Conservation (phyloP, 92 coral and sea anemone genomes). For the Porites evermanni region DNA sequence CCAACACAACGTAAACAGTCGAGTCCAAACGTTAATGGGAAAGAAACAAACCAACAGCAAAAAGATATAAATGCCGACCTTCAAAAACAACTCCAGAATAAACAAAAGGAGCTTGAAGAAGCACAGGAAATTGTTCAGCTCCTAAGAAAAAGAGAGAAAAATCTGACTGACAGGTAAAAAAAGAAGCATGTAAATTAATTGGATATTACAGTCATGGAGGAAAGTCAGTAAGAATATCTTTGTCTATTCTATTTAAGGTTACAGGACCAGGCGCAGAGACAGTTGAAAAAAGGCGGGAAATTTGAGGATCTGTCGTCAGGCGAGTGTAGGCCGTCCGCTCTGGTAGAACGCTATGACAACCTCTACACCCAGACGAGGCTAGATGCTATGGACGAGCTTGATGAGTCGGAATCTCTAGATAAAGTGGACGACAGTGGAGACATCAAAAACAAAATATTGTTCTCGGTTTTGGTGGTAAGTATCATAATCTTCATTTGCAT, state of each 20-base stretch:
- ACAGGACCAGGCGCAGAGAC: conserved; percentile 94
- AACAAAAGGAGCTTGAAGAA: conserved; percentile 79
- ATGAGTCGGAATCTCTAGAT: conserved; percentile 72
- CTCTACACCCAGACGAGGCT: conserved; percentile 89
- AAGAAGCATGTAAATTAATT: not conserved
- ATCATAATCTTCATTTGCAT: too few relatives aligned
- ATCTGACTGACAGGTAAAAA: conserved; percentile 81
- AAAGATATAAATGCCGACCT: conserved; percentile 38
- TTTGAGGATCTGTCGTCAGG: conserved; percentile 85
- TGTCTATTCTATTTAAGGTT: conserved; percentile 49
- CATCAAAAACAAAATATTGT: conserved; percentile 87
- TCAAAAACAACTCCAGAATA: conserved; percentile 64
- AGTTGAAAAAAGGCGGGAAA: conserved; percentile 91
- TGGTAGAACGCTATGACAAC: conserved; percentile 86
- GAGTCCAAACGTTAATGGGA: not conserved
- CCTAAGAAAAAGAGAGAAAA: conserved; percentile 76
- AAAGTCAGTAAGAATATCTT: not conserved
- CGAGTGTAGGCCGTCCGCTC: conserved; percentile 79
- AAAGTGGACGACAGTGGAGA: conserved; percentile 77
- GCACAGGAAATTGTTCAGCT: conserved; percentile 76
- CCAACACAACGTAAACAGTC: conserved; percentile 33
- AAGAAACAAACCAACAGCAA: not conserved
- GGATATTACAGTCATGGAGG: not conserved
- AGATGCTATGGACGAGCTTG: conserved; percentile 92
- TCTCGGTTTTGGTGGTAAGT: conserved; percentile 93